Evolutionary conservation across 2,113 vertebrate species (phyloP).

Genomic region (Haplotaxodon microlepis): DNA sequence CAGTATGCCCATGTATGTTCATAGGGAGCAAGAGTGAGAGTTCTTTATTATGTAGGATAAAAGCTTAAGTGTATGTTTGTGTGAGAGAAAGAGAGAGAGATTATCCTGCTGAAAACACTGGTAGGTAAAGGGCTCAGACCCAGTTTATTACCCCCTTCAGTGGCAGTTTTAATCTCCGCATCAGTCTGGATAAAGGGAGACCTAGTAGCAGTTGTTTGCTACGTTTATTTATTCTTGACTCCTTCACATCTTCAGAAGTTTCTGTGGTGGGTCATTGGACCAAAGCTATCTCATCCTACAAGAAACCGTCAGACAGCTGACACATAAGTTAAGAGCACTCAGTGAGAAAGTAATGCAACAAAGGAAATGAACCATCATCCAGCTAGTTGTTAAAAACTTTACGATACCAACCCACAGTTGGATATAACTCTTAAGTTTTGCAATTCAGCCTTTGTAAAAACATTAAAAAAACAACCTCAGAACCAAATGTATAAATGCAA

Average conservation of each 20-base stretch:
- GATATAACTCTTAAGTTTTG: neutral
- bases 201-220: slow-evolving; percentile 14
- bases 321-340: neutral
- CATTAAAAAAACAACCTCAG: neutral
- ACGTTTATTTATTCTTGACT: neutral
- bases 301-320: neutral
- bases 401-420: neutral
- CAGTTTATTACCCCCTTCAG: slow-evolving; percentile 15
- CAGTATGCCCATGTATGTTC: neutral
- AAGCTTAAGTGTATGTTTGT: neutral
- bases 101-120: neutral
- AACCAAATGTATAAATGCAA: neutral
- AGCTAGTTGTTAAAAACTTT: neutral
- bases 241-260: slow-evolving; percentile 34
- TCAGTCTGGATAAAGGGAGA: slow-evolving; percentile 36
- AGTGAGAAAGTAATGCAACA: neutral
- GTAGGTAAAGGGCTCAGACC: neutral
- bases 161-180: slow-evolving; percentile 38
- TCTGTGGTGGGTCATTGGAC: slow-evolving; percentile 16
- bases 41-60: neutral
- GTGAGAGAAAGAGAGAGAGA: fast-evolving
- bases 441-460: neutral
- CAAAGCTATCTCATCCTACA: neutral
- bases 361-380: neutral
- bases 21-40: neutral